Evolutionary conservation across 2,797 vertebrate genomes (phyloP), one percentile per base, ranked within the genome.

Genomic region (Cuniculus paca): DNA sequence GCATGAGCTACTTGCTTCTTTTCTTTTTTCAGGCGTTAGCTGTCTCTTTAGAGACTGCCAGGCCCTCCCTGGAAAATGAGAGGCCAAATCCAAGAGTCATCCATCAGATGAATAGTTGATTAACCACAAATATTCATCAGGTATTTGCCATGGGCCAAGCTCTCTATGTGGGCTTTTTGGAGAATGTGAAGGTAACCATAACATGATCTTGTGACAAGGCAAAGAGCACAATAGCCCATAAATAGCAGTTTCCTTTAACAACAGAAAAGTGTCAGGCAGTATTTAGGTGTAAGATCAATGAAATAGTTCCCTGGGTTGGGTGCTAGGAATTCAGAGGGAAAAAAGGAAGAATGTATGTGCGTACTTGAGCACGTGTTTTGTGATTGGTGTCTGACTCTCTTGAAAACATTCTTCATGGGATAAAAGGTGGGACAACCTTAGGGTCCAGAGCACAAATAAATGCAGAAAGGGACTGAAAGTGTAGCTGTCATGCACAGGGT

Each of bases 51-150:
- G 96, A 92, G 82, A 75, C 26, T 65, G 28, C 82, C 63, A 83
- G 70, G 60, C 13, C 48, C 39, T 96, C 31, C 88, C 82, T 96
- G 75, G 68, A 89, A 95, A 75, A 70, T 88, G 68, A 88, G 28
- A 89, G 3, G 81, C 16, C 77, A 80, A 70, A 36, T 19, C 10
- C 31, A 39, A 74, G 63, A 77, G 36, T 78, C 56, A 84, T 39
- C 72, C 1, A 1, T 28, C 74, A 86, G 20, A n/a, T 56, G 65
- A 45, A 79, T 6, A 65, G 58, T 6, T 92, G 89, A 50, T 22
- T 52, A 58, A 28, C 52, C 42, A 79, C 58, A 58, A 54, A 45
- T 14, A 58, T 24, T 60, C 11, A 42, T 7, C 12, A 16, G 28
- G 42, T 8, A 14, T 45, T 54, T 74, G 48, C 36, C n/a, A 19